Conservation (phyloP, 2,113 vertebrate genomes). For the Sceloporus tristichus region DNA sequence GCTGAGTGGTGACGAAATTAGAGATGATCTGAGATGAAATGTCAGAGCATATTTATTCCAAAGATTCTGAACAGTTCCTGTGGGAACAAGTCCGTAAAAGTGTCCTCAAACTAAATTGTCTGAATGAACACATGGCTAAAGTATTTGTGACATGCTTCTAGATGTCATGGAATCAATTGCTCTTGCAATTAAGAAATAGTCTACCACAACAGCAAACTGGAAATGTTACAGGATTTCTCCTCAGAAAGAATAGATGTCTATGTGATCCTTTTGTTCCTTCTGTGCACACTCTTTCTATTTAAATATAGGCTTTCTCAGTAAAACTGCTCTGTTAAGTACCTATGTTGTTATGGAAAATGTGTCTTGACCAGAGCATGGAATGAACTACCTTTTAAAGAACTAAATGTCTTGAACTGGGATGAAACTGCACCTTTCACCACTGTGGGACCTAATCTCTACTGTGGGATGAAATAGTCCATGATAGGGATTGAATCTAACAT, state of each 20-base stretch:
- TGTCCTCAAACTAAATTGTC: slow-evolving; percentile 21
- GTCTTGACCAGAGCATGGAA: slow-evolving; percentile 9
- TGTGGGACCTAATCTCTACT: too few relatives aligned
- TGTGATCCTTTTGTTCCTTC: too few relatives aligned
- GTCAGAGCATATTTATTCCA: slow-evolving; percentile 41
- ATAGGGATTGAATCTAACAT: too few relatives aligned
- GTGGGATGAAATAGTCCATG: too few relatives aligned
- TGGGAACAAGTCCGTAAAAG: slow-evolving; percentile 5
- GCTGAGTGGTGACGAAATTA: slow-evolving; percentile 23
- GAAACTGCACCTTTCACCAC: neutral
- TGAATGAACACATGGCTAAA: slow-evolving; percentile 17
- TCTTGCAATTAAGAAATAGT: neutral
- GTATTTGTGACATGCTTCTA: neutral
- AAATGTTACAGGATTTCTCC: neutral
- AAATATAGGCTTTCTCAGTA: too few relatives aligned
- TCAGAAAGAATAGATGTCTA: neutral
- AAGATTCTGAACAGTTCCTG: slow-evolving; percentile 17
- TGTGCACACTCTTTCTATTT: too few relatives aligned
- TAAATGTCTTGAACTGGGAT: neutral
- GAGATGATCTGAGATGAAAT: neutral
- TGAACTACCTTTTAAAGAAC: neutral
- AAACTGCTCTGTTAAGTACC: too few relatives aligned
- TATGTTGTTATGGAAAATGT: neutral
- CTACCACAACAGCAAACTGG: neutral
- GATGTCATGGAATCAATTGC: slow-evolving; percentile 13